Base-by-base conservation (phyloP, 1,140 invertebrate species). In the Melitaea cinxia region DNA sequence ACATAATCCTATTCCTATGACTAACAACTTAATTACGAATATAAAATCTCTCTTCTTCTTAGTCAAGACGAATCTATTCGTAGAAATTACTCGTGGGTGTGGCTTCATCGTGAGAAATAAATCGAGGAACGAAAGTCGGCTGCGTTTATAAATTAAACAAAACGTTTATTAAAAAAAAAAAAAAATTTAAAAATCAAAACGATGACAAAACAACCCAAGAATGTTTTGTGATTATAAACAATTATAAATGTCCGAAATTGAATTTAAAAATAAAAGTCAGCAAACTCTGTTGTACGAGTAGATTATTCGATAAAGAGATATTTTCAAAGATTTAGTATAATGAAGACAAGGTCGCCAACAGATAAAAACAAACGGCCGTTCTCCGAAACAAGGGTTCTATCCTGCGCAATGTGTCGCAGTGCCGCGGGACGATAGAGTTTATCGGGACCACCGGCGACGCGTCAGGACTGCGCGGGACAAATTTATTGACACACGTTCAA, bases 401-500 rank as follows among this genome's bases (percentile, higher is more conserved):
- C 80, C 77, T 81, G 54, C 49, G 82, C 80, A 80, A 83, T 75
- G 69, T 75, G 74, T 80, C 80, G 65, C 71, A 65, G 35, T 74
- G 72, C 52, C 42, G 52, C 65, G 65, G 75, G 60, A 72, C 75
- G 59, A 72, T 74, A 71, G 70, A 77, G 70, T 77, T 83, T 80
- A 81, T 78, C 68, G 72, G 70, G 88, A 91, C 88, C 88, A 91
- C 88, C 88, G 68, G 73, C 85, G 88, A 76, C 65, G 88, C 66
- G 9, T 63, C 54, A 76, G 70, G 79, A 82, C 75, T 68, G 66
- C 73, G 50, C 39, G 70, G 75, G 84, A 89, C 88, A 88, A 90
- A 90, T 89, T 90, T 90, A 90, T 90, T 88, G 88, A 90, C 86
- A 89, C 85, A 83, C 88, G 84, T 90, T 89, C 86, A 91, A 91